phyloP scores from a whole-genome alignment of 2,113 vertebrate species.

The Pteruthius melanotis region DNA sequence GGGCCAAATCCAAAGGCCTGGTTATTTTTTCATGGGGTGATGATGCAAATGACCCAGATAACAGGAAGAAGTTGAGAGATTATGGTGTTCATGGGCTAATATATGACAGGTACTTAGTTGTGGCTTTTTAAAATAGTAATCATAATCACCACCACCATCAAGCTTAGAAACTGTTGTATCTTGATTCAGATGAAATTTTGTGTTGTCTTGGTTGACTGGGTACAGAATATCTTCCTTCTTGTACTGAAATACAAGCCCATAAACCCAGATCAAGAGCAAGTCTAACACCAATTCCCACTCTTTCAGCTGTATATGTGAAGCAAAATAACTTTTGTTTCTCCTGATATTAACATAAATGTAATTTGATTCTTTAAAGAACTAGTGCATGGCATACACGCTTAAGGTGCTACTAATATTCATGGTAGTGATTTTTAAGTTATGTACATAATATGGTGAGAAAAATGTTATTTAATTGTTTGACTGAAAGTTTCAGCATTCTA shows the following conservation, averaged over 20 bases:
- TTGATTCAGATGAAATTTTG: background rate
- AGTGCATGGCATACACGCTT: background rate
- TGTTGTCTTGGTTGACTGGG: background rate
- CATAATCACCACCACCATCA: background rate
- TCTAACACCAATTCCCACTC: background rate
- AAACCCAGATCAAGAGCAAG: background rate
- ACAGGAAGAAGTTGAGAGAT: conserved; percentile 83
- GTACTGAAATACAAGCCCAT: background rate
- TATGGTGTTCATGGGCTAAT: conserved; percentile 91
- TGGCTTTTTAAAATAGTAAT: background rate
- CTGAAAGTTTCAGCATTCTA: background rate
- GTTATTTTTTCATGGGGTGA: conserved; percentile 97
- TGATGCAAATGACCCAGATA: conserved; percentile 92
- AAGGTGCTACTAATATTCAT: background rate
- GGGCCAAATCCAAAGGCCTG: conserved; percentile 88
- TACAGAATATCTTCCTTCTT: background rate
- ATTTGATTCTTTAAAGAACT: background rate
- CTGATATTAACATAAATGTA: background rate
- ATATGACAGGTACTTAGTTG: conserved; percentile 86
- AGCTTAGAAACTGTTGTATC: background rate
- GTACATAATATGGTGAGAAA: fast-evolving
- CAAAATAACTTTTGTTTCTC: background rate
- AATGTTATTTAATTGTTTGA: background rate
- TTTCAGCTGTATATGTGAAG: background rate
- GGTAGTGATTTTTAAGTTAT: background rate